Conservation (phyloP, 2,888 invertebrate genomes). For the Alloplasta piceator region DNA sequence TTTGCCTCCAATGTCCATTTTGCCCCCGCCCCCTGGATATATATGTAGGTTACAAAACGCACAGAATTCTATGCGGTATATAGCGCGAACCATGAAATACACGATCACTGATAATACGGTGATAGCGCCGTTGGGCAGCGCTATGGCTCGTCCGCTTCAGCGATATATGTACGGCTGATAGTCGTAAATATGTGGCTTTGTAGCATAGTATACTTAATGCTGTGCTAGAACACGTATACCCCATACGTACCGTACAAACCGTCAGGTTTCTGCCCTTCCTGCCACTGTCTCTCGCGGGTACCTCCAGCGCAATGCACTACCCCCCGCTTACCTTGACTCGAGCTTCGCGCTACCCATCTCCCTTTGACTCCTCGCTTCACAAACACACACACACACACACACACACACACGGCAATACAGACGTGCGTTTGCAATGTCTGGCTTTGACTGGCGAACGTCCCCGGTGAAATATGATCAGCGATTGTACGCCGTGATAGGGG, state of each 20-base stretch:
- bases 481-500: constrained; percentile 56
- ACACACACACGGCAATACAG: constrained; percentile 13
- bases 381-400: constrained; percentile 15
- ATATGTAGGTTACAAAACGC: constrained; percentile 1
- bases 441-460: constrained; percentile 65
- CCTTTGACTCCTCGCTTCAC: background rate
- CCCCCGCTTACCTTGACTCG: constrained; percentile 39
- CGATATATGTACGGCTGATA: constrained; percentile 61
- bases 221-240: background rate
- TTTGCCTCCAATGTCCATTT: too few relatives aligned
- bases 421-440: constrained; percentile 55
- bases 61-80: background rate
- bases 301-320: background rate
- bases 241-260: constrained; percentile 13
- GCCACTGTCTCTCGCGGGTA: constrained; percentile 16
- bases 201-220: constrained; percentile 43
- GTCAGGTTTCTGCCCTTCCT: constrained; percentile 15
- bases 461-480: constrained; percentile 64
- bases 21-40: background rate
- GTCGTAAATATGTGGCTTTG: constrained; percentile 60
- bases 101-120: constrained; percentile 61
- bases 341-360: constrained; percentile 24
- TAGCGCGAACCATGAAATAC: constrained; percentile 55
- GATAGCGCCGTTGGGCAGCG: constrained; percentile 42
- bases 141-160: constrained; percentile 34